Percentiles rank a stretch among this genome's conserved stretches.
These are phyloP conservation scores for Notodonta dromedarius DNA, from an alignment of 2,888 invertebrate genomes.

Conservation along the genomic window DNA sequence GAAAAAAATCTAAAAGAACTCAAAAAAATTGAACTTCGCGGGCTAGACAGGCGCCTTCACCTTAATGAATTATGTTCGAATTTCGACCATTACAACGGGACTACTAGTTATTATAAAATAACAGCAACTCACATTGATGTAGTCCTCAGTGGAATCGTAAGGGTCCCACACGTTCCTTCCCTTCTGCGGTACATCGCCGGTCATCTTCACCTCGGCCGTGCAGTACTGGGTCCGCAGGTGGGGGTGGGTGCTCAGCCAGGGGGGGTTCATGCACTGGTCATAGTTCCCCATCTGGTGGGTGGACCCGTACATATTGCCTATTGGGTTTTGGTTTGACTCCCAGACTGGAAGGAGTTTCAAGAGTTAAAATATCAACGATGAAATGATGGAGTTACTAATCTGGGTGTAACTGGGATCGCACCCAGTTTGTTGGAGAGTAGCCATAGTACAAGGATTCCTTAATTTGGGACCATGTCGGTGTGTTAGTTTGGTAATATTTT, in stretches of 20 bases:
- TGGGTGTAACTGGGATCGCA: too few relatives aligned
- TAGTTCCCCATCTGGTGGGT: slow-evolving; percentile 30
- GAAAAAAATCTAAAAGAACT: too few relatives aligned
- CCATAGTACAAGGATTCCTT: too few relatives aligned
- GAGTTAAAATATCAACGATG: neutral
- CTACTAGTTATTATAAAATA: neutral
- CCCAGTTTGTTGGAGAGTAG: too few relatives aligned
- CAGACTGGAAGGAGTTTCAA: slow-evolving; percentile 26
- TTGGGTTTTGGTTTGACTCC: slow-evolving; percentile 41
- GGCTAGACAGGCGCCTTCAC: too few relatives aligned
- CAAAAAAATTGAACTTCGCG: too few relatives aligned
- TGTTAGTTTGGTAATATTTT: too few relatives aligned
- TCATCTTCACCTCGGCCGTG: slow-evolving; percentile 23
- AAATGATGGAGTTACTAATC: neutral
- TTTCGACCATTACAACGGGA: too few relatives aligned
- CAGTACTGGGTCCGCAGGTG: slow-evolving; percentile 36
- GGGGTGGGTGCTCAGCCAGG: slow-evolving; percentile 31
- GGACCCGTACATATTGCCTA: slow-evolving; percentile 32
- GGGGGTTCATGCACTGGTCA: slow-evolving; percentile 38
- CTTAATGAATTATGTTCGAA: too few relatives aligned
- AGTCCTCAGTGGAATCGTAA: slow-evolving; percentile 19
- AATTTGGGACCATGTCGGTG: too few relatives aligned
- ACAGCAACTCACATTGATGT: slow-evolving; percentile 31
- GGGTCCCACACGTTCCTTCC: slow-evolving; percentile 20
- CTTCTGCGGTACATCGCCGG: slow-evolving; percentile 9